Evolutionary conservation across 2,113 vertebrate genomes (phyloP), one percentile per base, ranked within the genome.

Genomic region (Nyctereutes procyonoides): DNA sequence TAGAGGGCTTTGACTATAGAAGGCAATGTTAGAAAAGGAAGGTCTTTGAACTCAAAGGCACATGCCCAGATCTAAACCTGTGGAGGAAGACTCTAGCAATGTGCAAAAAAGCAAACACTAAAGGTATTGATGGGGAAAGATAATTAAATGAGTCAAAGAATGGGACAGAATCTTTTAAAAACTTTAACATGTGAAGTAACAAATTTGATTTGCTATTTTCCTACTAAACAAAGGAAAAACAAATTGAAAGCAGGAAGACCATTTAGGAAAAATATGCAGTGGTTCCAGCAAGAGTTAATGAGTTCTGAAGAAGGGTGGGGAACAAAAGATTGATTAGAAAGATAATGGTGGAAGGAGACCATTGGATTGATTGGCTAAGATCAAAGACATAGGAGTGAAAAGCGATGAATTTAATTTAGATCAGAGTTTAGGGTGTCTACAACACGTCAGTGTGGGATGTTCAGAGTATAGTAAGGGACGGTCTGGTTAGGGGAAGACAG

Each of bases 341-440:
- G 60, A 86, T 76, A 93, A 79, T 24, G 17, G 16, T 35, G 28
- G 51, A 83, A 87, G 67, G 60, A 87, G 84, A 79, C 13, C 30
- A 77, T 0, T 73, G 56, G 26, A 19, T 63, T 86, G 22, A 48
- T 90, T 69, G 69, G 8, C 3, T 14, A 84, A 88, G 69, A 94
- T 87, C 1, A 87, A 90, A 95, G 69, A 71, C 48, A 43, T 20
- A 88, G 55, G 48, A 73, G 69, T 73, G 4, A 90, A 67, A 87
- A 90, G 15, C 16, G 14, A 76, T 53, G 48, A 24, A 43, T 55
- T 91, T 62, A 81, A 88, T 65, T 85, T 84, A 91, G 69, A 69
- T 69, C 51, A 90, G 38, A 80, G 58, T 93, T 89, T 60, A 89
- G 65, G 35, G 32, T 73, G 8, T 88, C 94, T 93, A n/a, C 28